Evolutionary conservation across 2,797 vertebrate genomes (phyloP).

Genomic region (Peromyscus eremicus): DNA sequence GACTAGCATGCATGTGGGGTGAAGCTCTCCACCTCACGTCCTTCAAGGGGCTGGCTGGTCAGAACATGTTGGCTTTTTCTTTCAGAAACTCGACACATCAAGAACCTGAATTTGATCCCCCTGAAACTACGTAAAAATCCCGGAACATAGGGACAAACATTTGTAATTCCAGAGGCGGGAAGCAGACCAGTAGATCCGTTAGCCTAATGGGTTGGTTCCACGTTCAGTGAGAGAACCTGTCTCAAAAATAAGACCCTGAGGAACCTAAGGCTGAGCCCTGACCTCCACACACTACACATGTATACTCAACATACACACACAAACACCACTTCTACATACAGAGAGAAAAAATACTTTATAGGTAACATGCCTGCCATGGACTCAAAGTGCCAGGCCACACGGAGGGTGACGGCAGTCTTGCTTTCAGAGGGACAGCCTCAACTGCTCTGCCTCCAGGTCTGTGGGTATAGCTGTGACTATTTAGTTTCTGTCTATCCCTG

Average conservation of each 20-base stretch:
- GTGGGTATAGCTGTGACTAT: background rate
- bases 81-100: background rate
- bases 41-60: background rate
- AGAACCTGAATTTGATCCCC: background rate
- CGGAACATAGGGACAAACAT: background rate
- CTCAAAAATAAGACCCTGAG: background rate
- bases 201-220: background rate
- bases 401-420: background rate
- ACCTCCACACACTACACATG: background rate
- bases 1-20: accelerated
- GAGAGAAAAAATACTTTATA: background rate
- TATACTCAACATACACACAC: background rate
- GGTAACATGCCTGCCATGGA: background rate
- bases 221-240: background rate
- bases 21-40: background rate
- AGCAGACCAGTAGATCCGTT: background rate
- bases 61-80: background rate
- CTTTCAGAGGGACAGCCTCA: background rate
- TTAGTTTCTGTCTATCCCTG: background rate
- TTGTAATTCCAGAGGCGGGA: background rate
- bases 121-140: background rate
- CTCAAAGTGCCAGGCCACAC: background rate
- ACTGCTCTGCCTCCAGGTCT: background rate
- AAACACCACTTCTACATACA: background rate
- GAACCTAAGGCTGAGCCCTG: background rate